phyloP scores from a whole-genome alignment of 2,888 invertebrate species.

The Palloptera scutellata region DNA sequence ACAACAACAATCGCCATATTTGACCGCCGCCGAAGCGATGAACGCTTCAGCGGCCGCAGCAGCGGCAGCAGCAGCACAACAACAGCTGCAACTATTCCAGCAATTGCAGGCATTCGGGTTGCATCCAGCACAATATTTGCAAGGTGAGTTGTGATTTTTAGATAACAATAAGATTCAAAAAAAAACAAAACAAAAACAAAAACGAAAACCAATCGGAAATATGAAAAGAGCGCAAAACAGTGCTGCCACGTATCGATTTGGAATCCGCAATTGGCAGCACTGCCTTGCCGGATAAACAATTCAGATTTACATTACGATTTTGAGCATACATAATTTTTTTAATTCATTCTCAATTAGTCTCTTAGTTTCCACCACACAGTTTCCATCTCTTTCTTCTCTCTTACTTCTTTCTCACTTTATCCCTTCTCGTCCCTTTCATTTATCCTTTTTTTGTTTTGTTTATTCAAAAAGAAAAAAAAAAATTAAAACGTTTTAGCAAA shows the following conservation, averaged over 20 bases:
- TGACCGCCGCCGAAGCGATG: constrained; percentile 67
- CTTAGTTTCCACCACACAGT: neutral
- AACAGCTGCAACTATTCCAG: constrained; percentile 70
- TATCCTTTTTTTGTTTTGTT: neutral
- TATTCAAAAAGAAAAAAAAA: too few relatives aligned
- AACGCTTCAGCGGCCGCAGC: constrained; percentile 61
- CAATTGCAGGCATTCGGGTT: constrained; percentile 72
- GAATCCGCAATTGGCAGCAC: neutral
- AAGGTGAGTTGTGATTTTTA: constrained; percentile 64
- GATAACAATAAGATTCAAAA: neutral
- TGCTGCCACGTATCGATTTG: neutral
- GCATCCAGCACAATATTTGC: constrained; percentile 69
- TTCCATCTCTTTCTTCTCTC: neutral
- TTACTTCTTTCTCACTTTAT: constrained; percentile 3
- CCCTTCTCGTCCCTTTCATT: neutral
- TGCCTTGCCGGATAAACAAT: neutral
- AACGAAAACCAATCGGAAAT: too few relatives aligned
- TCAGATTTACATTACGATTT: too few relatives aligned
- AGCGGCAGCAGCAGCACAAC: constrained; percentile 57
- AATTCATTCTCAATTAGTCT: neutral
- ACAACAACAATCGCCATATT: constrained; percentile 64
- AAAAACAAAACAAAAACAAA: too few relatives aligned
- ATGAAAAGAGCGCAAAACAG: too few relatives aligned
- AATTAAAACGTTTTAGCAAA: neutral
- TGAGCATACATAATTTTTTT: too few relatives aligned